A percentile compares a stretch with the other conserved stretches of the same genome.
phyloP scores from a whole-genome alignment of 2,888 invertebrate species.

The Drosophila limbata region DNA sequence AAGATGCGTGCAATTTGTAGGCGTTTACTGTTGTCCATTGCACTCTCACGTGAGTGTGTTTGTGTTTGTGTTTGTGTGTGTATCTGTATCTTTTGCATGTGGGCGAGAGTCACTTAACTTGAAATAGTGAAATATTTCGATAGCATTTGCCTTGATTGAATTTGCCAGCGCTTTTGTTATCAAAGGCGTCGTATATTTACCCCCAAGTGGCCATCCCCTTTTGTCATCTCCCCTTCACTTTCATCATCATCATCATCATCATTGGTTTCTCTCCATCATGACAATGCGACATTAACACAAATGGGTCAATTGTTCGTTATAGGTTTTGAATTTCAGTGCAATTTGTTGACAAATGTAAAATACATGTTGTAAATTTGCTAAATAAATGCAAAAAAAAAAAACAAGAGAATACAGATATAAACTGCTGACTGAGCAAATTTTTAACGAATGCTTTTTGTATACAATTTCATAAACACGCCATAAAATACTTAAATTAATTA shows the following conservation, averaged over 20 bases:
- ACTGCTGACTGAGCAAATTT: constrained; percentile 4
- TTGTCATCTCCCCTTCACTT: not conserved
- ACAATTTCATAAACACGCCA: constrained; percentile 13
- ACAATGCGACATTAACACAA: constrained; percentile 40
- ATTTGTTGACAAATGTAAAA: constrained; percentile 50
- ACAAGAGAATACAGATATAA: not conserved
- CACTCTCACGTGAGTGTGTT: constrained; percentile 11
- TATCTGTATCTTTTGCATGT: constrained; percentile 18
- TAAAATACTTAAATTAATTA: constrained; percentile 4
- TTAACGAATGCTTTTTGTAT: constrained; percentile 6
- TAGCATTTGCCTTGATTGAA: constrained; percentile 65
- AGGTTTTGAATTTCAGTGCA: constrained; percentile 61
- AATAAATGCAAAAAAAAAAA: constrained; percentile 2
- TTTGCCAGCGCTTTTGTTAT: constrained; percentile 47
- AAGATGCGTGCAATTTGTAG: constrained; percentile 59
- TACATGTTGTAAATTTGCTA: constrained; percentile 25
- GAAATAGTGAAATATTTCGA: constrained; percentile 48
- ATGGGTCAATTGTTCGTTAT: constrained; percentile 69
- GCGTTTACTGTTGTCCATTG: constrained; percentile 34
- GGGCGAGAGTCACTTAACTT: constrained; percentile 34
- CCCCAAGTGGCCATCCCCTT: not conserved
- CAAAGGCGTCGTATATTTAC: constrained; percentile 24
- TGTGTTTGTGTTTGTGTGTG: constrained; percentile 1
- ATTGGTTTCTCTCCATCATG: too few relatives aligned
- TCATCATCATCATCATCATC: not conserved